These are phyloP conservation scores for Elegia similella DNA, from an alignment of 2,888 invertebrate species.

Conservation along the genomic window DNA sequence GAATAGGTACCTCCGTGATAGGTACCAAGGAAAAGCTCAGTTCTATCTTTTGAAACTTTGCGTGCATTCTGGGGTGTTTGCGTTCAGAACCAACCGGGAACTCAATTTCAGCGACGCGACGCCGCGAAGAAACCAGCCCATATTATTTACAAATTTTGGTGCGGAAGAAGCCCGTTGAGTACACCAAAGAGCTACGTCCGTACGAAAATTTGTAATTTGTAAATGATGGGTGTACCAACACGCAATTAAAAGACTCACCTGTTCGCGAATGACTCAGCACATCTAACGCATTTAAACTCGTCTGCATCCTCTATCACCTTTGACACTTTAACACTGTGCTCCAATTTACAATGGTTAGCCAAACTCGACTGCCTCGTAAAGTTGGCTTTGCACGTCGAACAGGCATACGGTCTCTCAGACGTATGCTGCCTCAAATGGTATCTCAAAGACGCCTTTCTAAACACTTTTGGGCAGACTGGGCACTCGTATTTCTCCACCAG, in stretches of 20 bases:
- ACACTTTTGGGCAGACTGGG: slow-evolving; percentile 84
- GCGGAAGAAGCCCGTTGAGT: too few species aligned
- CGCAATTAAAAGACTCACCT: slow-evolving; percentile 43
- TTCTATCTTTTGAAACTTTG: too few species aligned
- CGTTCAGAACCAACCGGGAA: too few species aligned
- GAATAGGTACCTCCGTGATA: too few species aligned
- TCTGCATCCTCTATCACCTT: slow-evolving; percentile 27
- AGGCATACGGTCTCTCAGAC: slow-evolving; percentile 86
- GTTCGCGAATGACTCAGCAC: slow-evolving; percentile 47
- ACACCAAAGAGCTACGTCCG: too few species aligned
- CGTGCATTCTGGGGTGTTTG: too few species aligned
- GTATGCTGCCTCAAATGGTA: slow-evolving; percentile 88
- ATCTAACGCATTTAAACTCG: slow-evolving; percentile 44
- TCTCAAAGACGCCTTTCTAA: slow-evolving; percentile 84
- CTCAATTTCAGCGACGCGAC: too few species aligned
- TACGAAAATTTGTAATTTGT: too few species aligned
- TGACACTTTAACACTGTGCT: slow-evolving; percentile 55
- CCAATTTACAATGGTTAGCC: slow-evolving; percentile 80
- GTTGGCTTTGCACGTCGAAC: slow-evolving; percentile 82
- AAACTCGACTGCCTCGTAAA: slow-evolving; percentile 86
- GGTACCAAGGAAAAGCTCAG: too few species aligned
- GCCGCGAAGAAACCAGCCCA: too few species aligned
- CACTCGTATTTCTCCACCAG: slow-evolving; percentile 81
- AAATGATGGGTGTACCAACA: too few species aligned
- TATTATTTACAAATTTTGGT: too few species aligned